A percentile compares a stretch with the other conserved stretches of the same genome.
Conservation (phyloP, 2,113 vertebrate genomes). For the human (Homo sapiens) region GRCh38 chr1:109794501-109795000, state of each 20-base stretch:
- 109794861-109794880: neutral
- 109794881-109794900: neutral
- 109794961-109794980: neutral
- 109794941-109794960: neutral
- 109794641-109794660: neutral
- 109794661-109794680: neutral
- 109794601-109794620: neutral
- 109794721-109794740: neutral
- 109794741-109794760: neutral
- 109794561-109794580: neutral
- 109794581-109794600: neutral
- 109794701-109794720: rapidly evolving
- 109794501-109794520: neutral
- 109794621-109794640: neutral
- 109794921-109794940: neutral
- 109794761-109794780: neutral
- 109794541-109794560: neutral
- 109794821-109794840: neutral
- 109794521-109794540: constrained; percentile 54
- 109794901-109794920: neutral
- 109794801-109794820: rapidly evolving
- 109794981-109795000: neutral
- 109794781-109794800: rapidly evolving
- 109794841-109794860: neutral
- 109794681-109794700: neutral